Base-by-base conservation (phyloP, 2,113 vertebrate species). In the Sphyrna mokarran region DNA sequence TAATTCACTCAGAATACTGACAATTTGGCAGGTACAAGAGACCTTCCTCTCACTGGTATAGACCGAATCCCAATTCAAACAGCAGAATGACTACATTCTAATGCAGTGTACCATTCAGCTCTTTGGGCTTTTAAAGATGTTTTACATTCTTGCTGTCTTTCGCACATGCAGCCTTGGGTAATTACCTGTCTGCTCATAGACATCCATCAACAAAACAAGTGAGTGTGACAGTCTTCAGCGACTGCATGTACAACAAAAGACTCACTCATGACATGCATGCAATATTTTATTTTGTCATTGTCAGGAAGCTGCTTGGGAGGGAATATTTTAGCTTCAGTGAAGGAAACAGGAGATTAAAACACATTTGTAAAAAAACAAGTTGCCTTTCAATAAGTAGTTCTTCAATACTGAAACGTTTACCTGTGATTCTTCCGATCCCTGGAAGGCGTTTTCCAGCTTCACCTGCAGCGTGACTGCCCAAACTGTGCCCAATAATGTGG, bases 401-500 rank as follows among this genome's bases (percentile, higher is more conserved):
- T n/a, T 66, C 58, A 91, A 33, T 61, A 58, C 54, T 37, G 61
- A 66, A 54, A 68, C 78, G 4, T 94, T 95, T 96, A 97, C 96
- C 96, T 66, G 96, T 96, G 86, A 96, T 96, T 95, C 96, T 96
- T 54, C 61, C 63, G 11, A 97, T 95, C 16, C 68, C 83, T 48
- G 58, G 96, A 54, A 95, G 83, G 86, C 96, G 93, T 87, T 95
- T 96, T 83, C 96, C 96, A 70, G 95, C 95, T 78, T 96, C 96
- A 91, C 96, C 96, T 91, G 96, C 96, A 95, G 54, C 68, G 68
- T 97, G 96, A 69, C 94, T 83, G 20, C 96, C 96, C 58, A 97
- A 93, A 72, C 96, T 97, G 20, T 97, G 96, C 3, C 96, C 96
- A 78, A 97, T 96, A 29, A 97, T 94, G 48, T 97, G 96, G 54